Evolutionary conservation across 2,113 vertebrate species (phyloP).

Genomic region (Taxidea taxus): DNA sequence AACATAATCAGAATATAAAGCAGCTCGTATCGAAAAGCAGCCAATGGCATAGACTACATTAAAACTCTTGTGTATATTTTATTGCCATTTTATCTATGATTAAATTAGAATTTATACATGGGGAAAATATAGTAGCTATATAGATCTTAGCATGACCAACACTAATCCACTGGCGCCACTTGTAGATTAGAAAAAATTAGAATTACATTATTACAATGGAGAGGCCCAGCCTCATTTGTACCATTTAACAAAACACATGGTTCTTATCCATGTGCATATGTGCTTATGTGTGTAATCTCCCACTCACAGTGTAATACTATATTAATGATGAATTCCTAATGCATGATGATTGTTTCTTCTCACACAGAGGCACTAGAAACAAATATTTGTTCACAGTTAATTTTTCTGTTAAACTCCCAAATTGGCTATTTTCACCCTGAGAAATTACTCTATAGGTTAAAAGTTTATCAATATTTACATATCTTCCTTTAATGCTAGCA

Average conservation of each 20-base stretch:
- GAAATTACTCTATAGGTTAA: neutral
- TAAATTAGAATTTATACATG: conserved; percentile 53
- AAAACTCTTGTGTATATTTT: conserved; percentile 24
- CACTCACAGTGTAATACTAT: neutral
- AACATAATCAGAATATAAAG: conserved; percentile 74
- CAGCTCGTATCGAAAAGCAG: conserved; percentile 53
- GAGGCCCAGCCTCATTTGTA: neutral
- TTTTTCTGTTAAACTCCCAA: neutral
- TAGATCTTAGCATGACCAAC: neutral
- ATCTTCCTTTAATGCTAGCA: neutral
- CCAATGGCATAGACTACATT: conserved; percentile 38
- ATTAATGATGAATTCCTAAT: neutral
- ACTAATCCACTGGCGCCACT: neutral
- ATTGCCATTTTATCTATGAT: conserved; percentile 35
- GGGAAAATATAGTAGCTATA: conserved; percentile 25
- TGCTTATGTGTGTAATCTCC: neutral
- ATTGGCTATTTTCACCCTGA: neutral
- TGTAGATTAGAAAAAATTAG: neutral
- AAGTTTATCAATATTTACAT: neutral
- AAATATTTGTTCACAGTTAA: conserved; percentile 11
- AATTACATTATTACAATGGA: neutral
- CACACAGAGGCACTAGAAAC: neutral
- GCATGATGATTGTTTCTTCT: neutral
- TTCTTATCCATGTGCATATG: neutral
- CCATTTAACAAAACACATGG: neutral